These are phyloP conservation scores for Pseudorectes ferrugineus DNA, from an alignment of 2,113 vertebrate species.

Conservation along the genomic window DNA sequence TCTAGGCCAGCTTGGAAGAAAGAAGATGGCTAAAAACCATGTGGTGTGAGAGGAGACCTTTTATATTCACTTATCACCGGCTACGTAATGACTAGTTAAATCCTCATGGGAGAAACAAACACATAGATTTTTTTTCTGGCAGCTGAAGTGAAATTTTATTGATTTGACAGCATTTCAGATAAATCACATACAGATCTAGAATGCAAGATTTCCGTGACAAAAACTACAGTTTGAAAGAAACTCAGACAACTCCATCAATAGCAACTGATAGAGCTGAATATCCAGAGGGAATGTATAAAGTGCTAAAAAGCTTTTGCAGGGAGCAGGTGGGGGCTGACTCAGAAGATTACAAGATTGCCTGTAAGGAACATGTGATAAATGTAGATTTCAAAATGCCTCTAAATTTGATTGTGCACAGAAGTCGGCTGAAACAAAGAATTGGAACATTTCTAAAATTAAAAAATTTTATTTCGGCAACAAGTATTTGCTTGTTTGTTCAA, in stretches of 20 bases:
- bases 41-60: neutral
- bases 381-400: neutral
- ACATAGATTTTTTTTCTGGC: neutral
- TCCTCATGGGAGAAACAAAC: neutral
- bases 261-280: neutral
- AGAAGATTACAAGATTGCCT: neutral
- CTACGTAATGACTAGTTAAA: neutral
- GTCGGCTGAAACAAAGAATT: neutral
- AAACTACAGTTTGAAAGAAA: neutral
- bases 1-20: neutral
- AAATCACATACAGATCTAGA: neutral
- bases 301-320: neutral
- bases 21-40: neutral
- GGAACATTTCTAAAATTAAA: neutral
- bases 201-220: slow-evolving; percentile 4
- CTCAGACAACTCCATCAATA: neutral
- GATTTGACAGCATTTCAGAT: slow-evolving; percentile 26
- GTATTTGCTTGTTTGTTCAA: neutral
- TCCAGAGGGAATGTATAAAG: neutral
- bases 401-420: neutral
- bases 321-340: neutral
- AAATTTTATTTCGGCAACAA: neutral
- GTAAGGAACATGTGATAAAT: neutral
- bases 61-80: neutral
- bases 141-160: slow-evolving; percentile 20